Percentiles rank a stretch among this genome's conserved stretches.
Conservation (phyloP, 2,113 vertebrate species). For the Thamnophis sirtalis region DNA sequence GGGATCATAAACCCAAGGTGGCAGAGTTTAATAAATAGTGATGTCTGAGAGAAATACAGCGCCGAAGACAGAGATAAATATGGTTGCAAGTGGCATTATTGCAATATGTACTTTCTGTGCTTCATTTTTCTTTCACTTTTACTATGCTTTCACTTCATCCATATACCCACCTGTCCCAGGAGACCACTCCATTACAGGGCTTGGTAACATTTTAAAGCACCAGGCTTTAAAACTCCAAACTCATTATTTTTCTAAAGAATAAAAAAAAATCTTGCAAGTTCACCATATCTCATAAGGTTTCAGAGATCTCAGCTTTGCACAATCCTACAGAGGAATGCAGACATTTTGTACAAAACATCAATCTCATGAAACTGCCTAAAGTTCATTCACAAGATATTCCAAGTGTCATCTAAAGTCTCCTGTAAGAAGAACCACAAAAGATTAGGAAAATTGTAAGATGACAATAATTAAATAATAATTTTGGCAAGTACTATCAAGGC, state of each 20-base stretch:
- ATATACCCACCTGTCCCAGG: neutral
- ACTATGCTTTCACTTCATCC: neutral
- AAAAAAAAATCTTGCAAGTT: neutral
- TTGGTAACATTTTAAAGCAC: neutral
- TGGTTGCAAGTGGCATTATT: neutral
- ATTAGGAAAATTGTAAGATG: neutral
- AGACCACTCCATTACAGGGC: neutral
- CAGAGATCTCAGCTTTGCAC: neutral
- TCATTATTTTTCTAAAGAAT: neutral
- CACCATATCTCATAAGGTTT: neutral
- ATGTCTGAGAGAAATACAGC: neutral
- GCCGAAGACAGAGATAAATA: neutral
- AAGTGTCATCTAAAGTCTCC: neutral
- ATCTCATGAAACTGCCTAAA: neutral
- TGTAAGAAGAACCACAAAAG: neutral
- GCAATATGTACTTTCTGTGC: neutral
- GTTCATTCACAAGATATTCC: neutral
- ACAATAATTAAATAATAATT: neutral
- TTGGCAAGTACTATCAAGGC: neutral
- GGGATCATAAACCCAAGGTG: neutral
- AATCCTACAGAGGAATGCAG: neutral
- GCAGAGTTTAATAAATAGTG: neutral
- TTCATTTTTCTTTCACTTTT: neutral
- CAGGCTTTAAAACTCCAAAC: neutral
- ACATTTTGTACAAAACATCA: neutral